Evolutionary conservation across 2,113 vertebrate species (phyloP).

Genomic region (Prinia subflava): DNA sequence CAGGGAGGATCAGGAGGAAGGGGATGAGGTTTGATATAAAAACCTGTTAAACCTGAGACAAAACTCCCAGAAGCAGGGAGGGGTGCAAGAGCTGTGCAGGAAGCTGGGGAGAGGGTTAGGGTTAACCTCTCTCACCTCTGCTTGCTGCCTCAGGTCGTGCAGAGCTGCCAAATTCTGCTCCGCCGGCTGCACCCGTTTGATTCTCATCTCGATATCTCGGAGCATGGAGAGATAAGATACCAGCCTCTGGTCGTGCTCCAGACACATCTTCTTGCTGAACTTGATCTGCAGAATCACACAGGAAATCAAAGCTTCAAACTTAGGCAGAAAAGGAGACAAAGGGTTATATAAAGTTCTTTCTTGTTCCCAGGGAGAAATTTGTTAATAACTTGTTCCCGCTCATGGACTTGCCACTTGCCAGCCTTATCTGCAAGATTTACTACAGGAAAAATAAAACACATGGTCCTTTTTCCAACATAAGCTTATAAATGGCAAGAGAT

Average conservation of each 20-base stretch:
- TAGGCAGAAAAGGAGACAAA: neutral
- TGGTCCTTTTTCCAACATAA: neutral
- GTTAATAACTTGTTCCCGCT: neutral
- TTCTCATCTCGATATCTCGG: constrained; percentile 86
- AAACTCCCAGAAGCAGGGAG: neutral
- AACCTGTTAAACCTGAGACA: neutral
- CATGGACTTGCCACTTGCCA: neutral
- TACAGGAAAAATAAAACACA: neutral
- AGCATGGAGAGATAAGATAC: constrained; percentile 87
- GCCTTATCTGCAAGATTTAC: constrained; percentile 24
- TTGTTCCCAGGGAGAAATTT: neutral
- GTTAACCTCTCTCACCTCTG: constrained; percentile 75
- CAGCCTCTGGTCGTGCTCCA: constrained; percentile 87
- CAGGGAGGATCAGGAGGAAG: neutral
- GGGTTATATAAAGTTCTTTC: neutral
- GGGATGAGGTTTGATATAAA: neutral
- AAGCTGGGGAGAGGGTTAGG: neutral
- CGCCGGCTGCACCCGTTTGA: constrained; percentile 76
- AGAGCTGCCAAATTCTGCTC: constrained; percentile 73
- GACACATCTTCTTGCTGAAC: constrained; percentile 81
- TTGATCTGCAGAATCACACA: constrained; percentile 69
- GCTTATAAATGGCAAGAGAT: constrained; percentile 12
- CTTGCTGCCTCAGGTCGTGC: constrained; percentile 80
- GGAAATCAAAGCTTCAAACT: neutral
- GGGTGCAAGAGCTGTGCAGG: neutral